Percentiles rank a stretch among this genome's conserved stretches.
Conservation (phyloP, 2,888 invertebrate genomes). For the Nomada flava region DNA sequence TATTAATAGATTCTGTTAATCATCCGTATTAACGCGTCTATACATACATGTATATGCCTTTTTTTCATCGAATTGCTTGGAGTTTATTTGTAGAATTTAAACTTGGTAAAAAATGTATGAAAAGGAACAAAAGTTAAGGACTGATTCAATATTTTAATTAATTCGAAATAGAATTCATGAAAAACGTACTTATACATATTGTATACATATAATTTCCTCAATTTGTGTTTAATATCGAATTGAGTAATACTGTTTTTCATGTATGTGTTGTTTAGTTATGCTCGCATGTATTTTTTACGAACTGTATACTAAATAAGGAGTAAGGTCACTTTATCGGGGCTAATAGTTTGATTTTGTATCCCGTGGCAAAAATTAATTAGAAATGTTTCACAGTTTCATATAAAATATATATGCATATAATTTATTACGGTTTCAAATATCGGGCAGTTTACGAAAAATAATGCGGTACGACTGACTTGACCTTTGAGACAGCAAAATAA, state of each 20-base stretch:
- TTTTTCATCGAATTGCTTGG: conserved; percentile 19
- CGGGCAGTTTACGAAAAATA: not conserved
- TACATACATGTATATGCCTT: conserved; percentile 39
- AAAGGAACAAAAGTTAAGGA: not conserved
- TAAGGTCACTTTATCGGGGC: conserved; percentile 19
- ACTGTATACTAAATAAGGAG: conserved; percentile 1
- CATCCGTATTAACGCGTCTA: conserved; percentile 24
- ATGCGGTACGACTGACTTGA: conserved; percentile 34
- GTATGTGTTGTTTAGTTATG: conserved; percentile 4
- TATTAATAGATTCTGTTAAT: conserved; percentile 42
- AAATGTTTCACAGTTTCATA: conserved; percentile 1
- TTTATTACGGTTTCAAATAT: conserved; percentile 12
- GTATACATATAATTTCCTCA: not conserved
- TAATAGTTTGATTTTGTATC: conserved; percentile 11
- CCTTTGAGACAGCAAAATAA: conserved; percentile 17
- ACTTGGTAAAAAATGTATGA: no score
- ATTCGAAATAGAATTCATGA: conserved; percentile 16
- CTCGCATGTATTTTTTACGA: conserved; percentile 14
- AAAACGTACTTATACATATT: conserved; percentile 33
- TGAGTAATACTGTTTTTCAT: not conserved
- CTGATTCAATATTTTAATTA: conserved; percentile 22
- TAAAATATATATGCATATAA: conserved; percentile 14
- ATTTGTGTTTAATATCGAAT: conserved; percentile 20
- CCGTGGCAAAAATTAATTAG: conserved; percentile 10
- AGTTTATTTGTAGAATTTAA: not conserved